Conservation (phyloP, 2,113 vertebrate genomes). For the Labeo catla region DNA sequence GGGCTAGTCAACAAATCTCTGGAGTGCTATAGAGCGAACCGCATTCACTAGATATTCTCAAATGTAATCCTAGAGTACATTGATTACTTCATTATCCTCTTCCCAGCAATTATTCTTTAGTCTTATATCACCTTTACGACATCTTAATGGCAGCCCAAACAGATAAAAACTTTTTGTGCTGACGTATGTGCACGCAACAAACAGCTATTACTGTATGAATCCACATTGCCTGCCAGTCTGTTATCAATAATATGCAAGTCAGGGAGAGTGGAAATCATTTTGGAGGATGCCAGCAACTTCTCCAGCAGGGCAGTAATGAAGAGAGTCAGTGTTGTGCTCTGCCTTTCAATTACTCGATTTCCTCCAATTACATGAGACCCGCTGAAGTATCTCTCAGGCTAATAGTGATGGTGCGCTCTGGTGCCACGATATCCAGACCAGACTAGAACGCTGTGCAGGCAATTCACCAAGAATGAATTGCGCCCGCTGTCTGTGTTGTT, state of each 20-base stretch:
- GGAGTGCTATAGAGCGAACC: not conserved
- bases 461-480: constrained; percentile 5
- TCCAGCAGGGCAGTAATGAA: constrained; percentile 15
- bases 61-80: not conserved
- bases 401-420: not conserved
- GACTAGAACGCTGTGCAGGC: not conserved
- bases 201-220: not conserved
- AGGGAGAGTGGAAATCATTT: not conserved
- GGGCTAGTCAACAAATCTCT: constrained; percentile 12
- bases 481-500: not conserved
- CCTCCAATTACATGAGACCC: constrained; percentile 6
- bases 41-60: constrained; percentile 10
- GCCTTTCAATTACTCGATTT: constrained; percentile 34
- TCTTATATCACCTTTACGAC: not conserved
- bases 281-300: constrained; percentile 5
- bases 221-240: not conserved
- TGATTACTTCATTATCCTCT: constrained; percentile 32
- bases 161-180: not conserved
- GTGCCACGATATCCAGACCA: constrained; percentile 2
- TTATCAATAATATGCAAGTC: not conserved
- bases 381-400: constrained; percentile 23
- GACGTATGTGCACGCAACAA: not conserved
- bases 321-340: constrained; percentile 27
- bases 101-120: not conserved
- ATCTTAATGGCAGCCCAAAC: not conserved